These are phyloP conservation scores for Scaptomyza reducta DNA, from an alignment of 2,888 invertebrate genomes.

Conservation along the genomic window DNA sequence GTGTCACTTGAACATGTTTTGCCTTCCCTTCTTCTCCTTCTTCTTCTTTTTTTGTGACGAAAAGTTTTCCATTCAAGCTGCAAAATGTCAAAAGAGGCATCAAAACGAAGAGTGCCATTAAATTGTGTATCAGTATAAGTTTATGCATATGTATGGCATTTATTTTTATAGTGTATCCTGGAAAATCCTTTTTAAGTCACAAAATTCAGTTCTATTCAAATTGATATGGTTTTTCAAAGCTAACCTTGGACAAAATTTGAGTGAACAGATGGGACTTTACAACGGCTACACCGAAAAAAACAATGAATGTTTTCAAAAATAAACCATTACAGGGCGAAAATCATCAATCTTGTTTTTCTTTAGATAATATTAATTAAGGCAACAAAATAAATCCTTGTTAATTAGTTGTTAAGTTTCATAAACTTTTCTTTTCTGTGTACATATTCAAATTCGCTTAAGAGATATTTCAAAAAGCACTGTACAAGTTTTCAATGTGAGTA, in stretches of 20 bases:
- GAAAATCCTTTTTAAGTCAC: background rate
- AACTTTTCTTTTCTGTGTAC: background rate
- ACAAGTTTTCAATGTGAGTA: background rate
- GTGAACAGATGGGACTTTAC: background rate
- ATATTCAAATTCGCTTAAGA: background rate
- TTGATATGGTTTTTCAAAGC: background rate
- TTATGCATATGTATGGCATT: background rate
- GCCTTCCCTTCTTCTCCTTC: constrained; percentile 14
- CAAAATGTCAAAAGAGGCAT: constrained; percentile 50
- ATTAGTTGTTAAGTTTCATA: too few species aligned
- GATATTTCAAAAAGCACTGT: background rate
- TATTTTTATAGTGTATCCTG: background rate
- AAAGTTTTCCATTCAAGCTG: constrained; percentile 59
- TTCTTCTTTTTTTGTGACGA: constrained; percentile 11
- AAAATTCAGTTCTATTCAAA: background rate
- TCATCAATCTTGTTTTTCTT: too few species aligned
- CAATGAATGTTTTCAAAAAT: too few species aligned
- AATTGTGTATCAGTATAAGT: background rate
- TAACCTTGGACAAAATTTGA: background rate
- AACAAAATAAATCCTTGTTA: too few species aligned
- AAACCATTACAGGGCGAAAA: too few species aligned
- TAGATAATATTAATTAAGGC: too few species aligned
- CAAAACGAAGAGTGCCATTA: constrained; percentile 17
- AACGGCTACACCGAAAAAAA: background rate
- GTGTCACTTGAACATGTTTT: constrained; percentile 51